A percentile compares a stretch with the other conserved stretches of the same genome.
These are phyloP conservation scores for Drosophila parabipectinata DNA, from an alignment of 1,140 invertebrate genomes.

Conservation along the genomic window DNA sequence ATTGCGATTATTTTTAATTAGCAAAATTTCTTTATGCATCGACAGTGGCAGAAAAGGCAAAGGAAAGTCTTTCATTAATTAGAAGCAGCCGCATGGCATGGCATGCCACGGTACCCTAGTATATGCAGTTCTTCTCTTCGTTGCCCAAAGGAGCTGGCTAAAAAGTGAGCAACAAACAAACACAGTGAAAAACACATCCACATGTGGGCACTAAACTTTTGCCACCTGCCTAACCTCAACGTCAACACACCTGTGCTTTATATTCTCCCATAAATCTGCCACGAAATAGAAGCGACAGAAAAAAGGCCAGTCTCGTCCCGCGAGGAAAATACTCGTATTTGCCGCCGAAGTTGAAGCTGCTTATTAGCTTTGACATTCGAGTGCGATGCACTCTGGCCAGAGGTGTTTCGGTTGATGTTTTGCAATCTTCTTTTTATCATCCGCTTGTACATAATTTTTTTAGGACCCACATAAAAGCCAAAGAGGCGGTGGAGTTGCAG, in stretches of 20 bases:
- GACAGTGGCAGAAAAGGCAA: constrained; percentile 55
- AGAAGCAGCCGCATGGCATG: constrained; percentile 57
- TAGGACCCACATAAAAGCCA: constrained; percentile 25
- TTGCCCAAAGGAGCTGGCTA: constrained; percentile 4
- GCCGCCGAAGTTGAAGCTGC: constrained; percentile 30
- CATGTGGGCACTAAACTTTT: constrained; percentile 55
- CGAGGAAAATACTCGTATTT: constrained; percentile 28
- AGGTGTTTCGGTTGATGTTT: constrained; percentile 43
- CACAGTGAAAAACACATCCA: constrained; percentile 6
- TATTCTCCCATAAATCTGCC: constrained; percentile 68
- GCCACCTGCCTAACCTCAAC: constrained; percentile 61
- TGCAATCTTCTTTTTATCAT: constrained; percentile 49
- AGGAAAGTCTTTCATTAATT: constrained; percentile 73
- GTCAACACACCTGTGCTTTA: constrained; percentile 57
- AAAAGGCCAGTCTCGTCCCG: constrained; percentile 17
- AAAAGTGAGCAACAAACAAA: not conserved
- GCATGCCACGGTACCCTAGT: not conserved
- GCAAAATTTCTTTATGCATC: constrained; percentile 73
- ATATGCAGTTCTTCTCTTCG: not conserved
- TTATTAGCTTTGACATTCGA: constrained; percentile 69
- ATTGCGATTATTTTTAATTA: constrained; percentile 74
- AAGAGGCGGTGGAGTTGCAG: constrained; percentile 2
- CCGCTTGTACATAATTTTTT: constrained; percentile 46
- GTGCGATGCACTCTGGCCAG: constrained; percentile 34
- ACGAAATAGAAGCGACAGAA: constrained; percentile 37